These are phyloP conservation scores for Archaeoteleia sp. DNA, from an alignment of 2,888 invertebrate genomes.

Conservation along the genomic window DNA sequence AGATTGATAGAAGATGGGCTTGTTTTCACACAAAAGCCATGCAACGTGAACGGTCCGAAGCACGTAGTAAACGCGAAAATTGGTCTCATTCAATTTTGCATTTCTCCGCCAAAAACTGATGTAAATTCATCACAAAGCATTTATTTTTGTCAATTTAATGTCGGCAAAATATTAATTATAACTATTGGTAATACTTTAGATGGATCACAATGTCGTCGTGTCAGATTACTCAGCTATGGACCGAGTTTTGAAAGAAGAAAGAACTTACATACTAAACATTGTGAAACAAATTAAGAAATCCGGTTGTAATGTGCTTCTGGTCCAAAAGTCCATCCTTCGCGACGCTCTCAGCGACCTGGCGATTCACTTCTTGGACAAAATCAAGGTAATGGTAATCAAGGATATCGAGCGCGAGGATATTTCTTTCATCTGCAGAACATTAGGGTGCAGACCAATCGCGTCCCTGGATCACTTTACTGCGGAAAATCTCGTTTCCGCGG, in stretches of 20 bases:
- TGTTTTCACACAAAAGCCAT: constrained; percentile 91
- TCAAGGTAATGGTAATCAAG: constrained; percentile 98
- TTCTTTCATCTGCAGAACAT: constrained; percentile 96
- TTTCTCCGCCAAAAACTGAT: constrained; percentile 99
- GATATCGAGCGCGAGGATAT: constrained; percentile 99
- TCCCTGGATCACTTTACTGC: constrained; percentile 98
- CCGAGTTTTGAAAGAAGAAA: constrained; percentile 96
- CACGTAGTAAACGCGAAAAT: constrained; percentile 98
- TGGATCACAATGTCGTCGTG: constrained; percentile 96
- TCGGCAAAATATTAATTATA: no score
- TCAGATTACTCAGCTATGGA: constrained; percentile 99
- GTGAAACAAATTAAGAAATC: constrained; percentile 99
- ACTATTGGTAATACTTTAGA: no score
- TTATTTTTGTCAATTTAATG: no score
- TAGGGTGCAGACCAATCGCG: constrained; percentile 96
- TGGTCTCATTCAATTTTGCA: constrained; percentile 99
- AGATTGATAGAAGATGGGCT: constrained; percentile 97
- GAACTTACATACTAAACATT: constrained; percentile 97
- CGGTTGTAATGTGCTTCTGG: constrained; percentile 97
- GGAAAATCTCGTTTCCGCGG: constrained; percentile 93
- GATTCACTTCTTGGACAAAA: constrained; percentile 98
- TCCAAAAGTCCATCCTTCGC: constrained; percentile 87
- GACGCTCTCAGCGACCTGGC: constrained; percentile 98
- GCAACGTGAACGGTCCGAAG: constrained; percentile 93
- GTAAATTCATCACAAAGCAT: constrained; percentile 77